Percentiles rank a stretch among this genome's conserved stretches.
These are phyloP conservation scores for Notothenia coriiceps DNA, from an alignment of 2,113 vertebrate genomes.

Conservation along the genomic window DNA sequence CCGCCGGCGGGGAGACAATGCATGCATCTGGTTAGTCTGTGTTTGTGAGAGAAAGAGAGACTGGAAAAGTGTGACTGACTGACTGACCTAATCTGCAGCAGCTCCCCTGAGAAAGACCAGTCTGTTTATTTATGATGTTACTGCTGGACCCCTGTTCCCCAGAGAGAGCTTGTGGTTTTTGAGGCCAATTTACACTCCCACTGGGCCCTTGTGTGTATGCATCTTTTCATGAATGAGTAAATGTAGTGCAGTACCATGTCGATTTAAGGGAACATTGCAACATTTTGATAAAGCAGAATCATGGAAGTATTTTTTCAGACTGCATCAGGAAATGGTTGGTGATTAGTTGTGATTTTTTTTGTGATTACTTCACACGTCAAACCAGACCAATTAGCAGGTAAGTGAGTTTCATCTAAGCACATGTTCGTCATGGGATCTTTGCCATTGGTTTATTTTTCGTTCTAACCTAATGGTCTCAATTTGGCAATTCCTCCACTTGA, in stretches of 20 bases:
- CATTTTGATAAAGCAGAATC: not conserved
- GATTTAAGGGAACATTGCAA: not conserved
- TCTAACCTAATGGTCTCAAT: slow-evolving; percentile 45
- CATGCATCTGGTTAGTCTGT: not conserved
- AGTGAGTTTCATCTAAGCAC: slow-evolving; percentile 8
- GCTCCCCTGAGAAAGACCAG: slow-evolving; percentile 52
- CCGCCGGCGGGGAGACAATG: not conserved
- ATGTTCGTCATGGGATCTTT: slow-evolving; percentile 21
- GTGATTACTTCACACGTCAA: not conserved
- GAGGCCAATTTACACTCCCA: slow-evolving; percentile 65
- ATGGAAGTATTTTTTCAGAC: not conserved
- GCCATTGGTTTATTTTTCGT: slow-evolving; percentile 65
- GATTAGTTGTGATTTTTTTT: not conserved
- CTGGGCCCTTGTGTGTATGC: slow-evolving; percentile 29
- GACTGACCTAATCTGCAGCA: slow-evolving; percentile 35
- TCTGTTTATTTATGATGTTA: slow-evolving; percentile 59
- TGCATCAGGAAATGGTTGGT: not conserved
- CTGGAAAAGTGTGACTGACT: slow-evolving; percentile 4
- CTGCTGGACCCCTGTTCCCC: slow-evolving; percentile 31
- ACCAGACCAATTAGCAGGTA: slow-evolving; percentile 6
- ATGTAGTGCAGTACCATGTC: not conserved
- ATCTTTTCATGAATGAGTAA: slow-evolving; percentile 58
- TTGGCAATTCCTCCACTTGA: slow-evolving; percentile 54
- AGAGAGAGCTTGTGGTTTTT: slow-evolving; percentile 72
- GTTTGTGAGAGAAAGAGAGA: not conserved